Evolutionary conservation across 2,113 vertebrate species (phyloP).

Genomic region (Brachypodius melanocephalos): DNA sequence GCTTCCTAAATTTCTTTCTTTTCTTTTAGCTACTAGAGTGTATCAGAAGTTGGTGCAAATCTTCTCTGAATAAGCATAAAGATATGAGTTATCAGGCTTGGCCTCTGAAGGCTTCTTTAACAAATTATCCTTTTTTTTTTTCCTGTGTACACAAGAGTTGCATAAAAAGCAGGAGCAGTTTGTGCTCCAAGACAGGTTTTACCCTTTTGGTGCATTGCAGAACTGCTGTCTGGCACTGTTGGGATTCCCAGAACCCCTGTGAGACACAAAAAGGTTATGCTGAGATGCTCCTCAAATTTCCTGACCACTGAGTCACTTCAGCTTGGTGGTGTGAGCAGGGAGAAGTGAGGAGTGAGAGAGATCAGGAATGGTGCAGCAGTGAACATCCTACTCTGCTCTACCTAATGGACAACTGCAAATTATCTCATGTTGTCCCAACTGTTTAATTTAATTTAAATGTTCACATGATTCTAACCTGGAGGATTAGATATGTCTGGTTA

Average conservation of each 20-base stretch:
- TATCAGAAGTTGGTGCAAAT: neutral
- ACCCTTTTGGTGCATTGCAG: neutral
- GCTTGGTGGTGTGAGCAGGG: neutral
- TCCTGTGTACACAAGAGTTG: neutral
- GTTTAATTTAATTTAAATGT: neutral
- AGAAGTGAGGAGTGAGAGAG: neutral
- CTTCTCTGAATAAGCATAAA: neutral
- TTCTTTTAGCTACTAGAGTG: neutral
- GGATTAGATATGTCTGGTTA: neutral
- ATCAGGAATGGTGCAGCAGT: neutral
- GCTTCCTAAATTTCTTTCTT: slow-evolving; percentile 8
- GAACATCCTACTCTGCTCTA: neutral
- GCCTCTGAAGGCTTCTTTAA: neutral
- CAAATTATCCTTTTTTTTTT: neutral
- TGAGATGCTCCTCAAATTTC: neutral
- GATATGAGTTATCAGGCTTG: neutral
- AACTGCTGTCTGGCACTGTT: neutral
- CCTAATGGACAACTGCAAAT: neutral
- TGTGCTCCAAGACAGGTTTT: neutral
- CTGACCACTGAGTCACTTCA: neutral
- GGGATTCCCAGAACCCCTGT: neutral
- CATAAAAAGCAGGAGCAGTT: neutral
- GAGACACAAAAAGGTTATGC: neutral
- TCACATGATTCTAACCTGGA: neutral
- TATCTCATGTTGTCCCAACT: neutral